These are phyloP conservation scores for Passer montanus DNA, from an alignment of 2,113 vertebrate species.

Conservation along the genomic window DNA sequence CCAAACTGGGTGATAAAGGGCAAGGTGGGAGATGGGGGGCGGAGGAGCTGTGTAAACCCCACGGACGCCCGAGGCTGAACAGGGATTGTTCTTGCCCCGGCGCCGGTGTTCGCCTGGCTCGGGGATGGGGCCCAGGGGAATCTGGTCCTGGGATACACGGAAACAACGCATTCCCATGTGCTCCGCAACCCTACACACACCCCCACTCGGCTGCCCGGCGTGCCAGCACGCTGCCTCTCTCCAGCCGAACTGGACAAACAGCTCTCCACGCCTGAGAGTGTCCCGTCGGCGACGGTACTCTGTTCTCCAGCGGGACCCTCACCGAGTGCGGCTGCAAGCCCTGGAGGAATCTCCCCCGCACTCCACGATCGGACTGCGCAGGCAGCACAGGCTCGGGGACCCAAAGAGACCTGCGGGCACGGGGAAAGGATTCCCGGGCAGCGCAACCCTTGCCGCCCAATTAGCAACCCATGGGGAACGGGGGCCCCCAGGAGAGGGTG, in stretches of 20 bases:
- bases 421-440: accelerated
- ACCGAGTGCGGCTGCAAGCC: not conserved
- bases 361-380: not conserved
- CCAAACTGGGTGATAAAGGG: not conserved
- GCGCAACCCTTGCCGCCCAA: not conserved
- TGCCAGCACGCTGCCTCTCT: not conserved
- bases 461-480: accelerated
- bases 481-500: accelerated
- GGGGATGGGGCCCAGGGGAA: not conserved
- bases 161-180: not conserved
- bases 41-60: not conserved
- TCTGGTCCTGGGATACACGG: not conserved
- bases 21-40: not conserved
- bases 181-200: no score
- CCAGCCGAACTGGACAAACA: not conserved
- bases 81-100: not conserved
- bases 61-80: not conserved
- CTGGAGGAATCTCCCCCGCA: not conserved
- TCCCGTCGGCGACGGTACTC: not conserved
- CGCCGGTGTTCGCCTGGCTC: not conserved
- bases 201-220: not conserved
- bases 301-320: not conserved
- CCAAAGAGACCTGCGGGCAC: not conserved
- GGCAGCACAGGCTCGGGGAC: not conserved
- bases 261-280: accelerated